Base-by-base conservation (phyloP, 2,113 vertebrate genomes). In the Sarotherodon lohbergeri region DNA sequence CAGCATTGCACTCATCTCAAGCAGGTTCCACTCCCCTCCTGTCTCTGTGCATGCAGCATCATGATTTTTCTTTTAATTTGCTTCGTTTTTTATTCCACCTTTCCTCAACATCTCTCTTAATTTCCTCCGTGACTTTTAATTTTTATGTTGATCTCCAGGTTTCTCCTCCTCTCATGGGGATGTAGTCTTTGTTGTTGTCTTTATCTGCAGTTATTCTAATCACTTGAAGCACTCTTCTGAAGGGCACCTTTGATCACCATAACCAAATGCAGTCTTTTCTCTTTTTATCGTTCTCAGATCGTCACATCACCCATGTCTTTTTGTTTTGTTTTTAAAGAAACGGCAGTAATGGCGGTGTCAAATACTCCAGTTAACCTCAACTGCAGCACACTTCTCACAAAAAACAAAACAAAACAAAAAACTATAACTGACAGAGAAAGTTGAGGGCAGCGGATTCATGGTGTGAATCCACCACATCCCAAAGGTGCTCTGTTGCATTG, bases 231-330 rank as follows among this genome's bases (percentile, higher is more conserved):
- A 11, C 61, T 66, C 46, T 88, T 91, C 82, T 93, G 80, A 93
- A 92, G 91, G 86, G 32, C 86, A 78, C 71, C 61, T 83, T 83
- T 84, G 90, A 90, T 93, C 88, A 87, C 71, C 78, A 90, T 93
- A 85, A 79, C 43, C 76, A 84, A 92, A 90, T 9, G 50, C 19
- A 81, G 9, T 57, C 46, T 61, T n/a, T 66, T 80, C 50, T 83
- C 14, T 84, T 68, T 54, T 12, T 85, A 50, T 85, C 63, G 2
- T 61, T 66, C 59, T 82, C 32, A 83, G 27, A 80, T 41, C 12
- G 22, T 16, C 50, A 71, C 39, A 87, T 76, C 83, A 76, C n/a
- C 48, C 57, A 17, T 73, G 16, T 82, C 17, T 22, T 9, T 24
- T 59, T 24, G 0, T 1, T 52, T 34, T 63, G 3, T 27, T 7